Evolutionary conservation across 1,140 invertebrate species (phyloP).

Genomic region (Formica selysi): DNA sequence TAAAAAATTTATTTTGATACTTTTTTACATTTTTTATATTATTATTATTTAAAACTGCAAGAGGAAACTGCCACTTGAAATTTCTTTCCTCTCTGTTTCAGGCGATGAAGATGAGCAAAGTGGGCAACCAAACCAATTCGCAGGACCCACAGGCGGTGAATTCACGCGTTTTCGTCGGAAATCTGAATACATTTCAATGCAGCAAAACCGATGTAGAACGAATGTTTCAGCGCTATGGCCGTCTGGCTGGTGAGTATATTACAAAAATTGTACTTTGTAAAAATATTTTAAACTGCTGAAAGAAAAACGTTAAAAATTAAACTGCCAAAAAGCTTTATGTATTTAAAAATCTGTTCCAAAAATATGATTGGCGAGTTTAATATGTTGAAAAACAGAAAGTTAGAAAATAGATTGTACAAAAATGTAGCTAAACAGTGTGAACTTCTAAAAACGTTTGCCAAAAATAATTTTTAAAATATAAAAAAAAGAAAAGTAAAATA

Average conservation of each 20-base stretch:
- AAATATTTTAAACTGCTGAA: constrained; percentile 9
- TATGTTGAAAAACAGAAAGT: background rate
- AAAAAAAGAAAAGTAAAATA: background rate
- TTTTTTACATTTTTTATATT: background rate
- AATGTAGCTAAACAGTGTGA: background rate
- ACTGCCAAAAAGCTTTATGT: background rate
- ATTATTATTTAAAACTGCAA: constrained; percentile 5
- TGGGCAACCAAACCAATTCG: constrained; percentile 95
- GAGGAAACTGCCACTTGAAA: background rate
- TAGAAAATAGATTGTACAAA: background rate
- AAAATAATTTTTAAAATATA: constrained; percentile 16
- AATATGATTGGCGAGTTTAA: background rate
- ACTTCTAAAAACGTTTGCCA: constrained; percentile 3
- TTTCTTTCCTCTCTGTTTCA: constrained; percentile 75
- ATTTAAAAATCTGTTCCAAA: constrained; percentile 19
- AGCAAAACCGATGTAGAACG: constrained; percentile 95
- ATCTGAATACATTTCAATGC: constrained; percentile 96
- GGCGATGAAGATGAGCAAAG: constrained; percentile 93
- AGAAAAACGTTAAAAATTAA: constrained; percentile 23
- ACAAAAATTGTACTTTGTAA: constrained; percentile 42
- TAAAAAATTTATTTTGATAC: background rate
- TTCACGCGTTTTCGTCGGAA: constrained; percentile 95
- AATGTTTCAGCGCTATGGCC: constrained; percentile 95
- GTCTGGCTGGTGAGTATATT: constrained; percentile 90
- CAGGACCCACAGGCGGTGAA: constrained; percentile 95